phyloP scores from a whole-genome alignment of 2,797 vertebrate species.

The Knipowitschia caucasica region DNA sequence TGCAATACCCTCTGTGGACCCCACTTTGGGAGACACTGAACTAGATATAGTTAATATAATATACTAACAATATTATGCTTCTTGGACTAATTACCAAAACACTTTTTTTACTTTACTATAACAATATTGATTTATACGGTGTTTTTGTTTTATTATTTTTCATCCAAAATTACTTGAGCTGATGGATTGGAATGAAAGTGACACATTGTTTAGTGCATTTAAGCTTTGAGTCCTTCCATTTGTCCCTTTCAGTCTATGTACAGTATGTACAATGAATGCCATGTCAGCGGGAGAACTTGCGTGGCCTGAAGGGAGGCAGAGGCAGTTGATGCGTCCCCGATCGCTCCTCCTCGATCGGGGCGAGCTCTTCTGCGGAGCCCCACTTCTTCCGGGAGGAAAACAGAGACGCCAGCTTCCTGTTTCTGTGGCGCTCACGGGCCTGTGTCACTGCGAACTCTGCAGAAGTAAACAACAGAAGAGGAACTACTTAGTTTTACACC shows the following conservation, averaged over 20 bases:
- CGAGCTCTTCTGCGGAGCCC: constrained; percentile 73
- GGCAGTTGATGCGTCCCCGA: constrained; percentile 40
- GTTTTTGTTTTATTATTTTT: too few species aligned
- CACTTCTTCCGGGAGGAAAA: constrained; percentile 74
- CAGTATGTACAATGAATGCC: not conserved
- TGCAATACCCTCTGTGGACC: too few species aligned
- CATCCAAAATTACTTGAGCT: too few species aligned
- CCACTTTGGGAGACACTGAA: too few species aligned
- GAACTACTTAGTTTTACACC: not conserved
- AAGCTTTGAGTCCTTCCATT: constrained; percentile 3
- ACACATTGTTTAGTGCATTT: not conserved
- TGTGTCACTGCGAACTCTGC: constrained; percentile 68
- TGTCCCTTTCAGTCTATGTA: not conserved
- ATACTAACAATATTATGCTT: too few species aligned
- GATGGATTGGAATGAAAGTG: too few species aligned
- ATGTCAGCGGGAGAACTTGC: constrained; percentile 68
- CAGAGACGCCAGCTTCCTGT: constrained; percentile 72
- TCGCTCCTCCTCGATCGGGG: constrained; percentile 59
- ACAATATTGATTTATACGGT: too few species aligned
- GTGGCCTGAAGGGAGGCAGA: constrained; percentile 52
- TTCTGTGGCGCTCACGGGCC: constrained; percentile 68
- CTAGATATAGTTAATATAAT: too few species aligned
- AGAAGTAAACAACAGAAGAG: not conserved
- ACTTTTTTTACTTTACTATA: too few species aligned
- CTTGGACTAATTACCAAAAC: too few species aligned